These are phyloP conservation scores for Bostrychus sinensis DNA, from an alignment of 2,113 vertebrate genomes.

Conservation along the genomic window DNA sequence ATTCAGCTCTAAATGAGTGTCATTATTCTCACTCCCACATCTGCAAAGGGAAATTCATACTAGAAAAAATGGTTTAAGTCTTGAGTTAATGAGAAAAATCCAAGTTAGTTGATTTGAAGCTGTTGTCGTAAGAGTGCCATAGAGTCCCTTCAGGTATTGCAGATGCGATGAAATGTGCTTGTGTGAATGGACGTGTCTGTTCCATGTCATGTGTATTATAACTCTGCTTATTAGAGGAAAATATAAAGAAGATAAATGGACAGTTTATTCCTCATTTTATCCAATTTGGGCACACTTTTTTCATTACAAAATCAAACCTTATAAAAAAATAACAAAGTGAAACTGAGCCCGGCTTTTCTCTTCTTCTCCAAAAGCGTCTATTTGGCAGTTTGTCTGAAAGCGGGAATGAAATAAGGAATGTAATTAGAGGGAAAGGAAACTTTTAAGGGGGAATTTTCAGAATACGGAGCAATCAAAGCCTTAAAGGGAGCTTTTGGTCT, in stretches of 20 bases:
- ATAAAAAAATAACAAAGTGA: slow-evolving; percentile 68
- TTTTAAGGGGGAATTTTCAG: slow-evolving; percentile 75
- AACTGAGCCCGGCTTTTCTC: slow-evolving; percentile 60
- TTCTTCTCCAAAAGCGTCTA: slow-evolving; percentile 67
- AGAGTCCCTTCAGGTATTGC: slow-evolving; percentile 56
- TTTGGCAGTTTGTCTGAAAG: slow-evolving; percentile 74
- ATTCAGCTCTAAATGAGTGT: slow-evolving; percentile 80
- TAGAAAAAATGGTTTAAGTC: slow-evolving; percentile 70
- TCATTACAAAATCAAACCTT: slow-evolving; percentile 73
- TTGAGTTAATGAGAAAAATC: slow-evolving; percentile 80
- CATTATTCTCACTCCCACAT: slow-evolving; percentile 77
- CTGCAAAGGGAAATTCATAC: slow-evolving; percentile 52
- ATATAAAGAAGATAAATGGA: slow-evolving; percentile 77
- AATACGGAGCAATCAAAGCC: slow-evolving; percentile 68
- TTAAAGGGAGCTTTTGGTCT: slow-evolving; percentile 65
- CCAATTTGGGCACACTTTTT: slow-evolving; percentile 71
- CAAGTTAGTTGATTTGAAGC: slow-evolving; percentile 58
- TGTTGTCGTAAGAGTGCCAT: slow-evolving; percentile 50
- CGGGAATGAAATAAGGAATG: slow-evolving; percentile 74
- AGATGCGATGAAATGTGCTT: slow-evolving; percentile 58
- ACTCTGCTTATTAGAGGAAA: slow-evolving; percentile 73
- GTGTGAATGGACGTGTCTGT: slow-evolving; percentile 70
- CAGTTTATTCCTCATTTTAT: slow-evolving; percentile 72
- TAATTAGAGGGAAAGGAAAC: slow-evolving; percentile 77
- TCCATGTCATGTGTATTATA: slow-evolving; percentile 66